Conservation (phyloP, 2,888 invertebrate species). For the Incurvaria masculella region DNA sequence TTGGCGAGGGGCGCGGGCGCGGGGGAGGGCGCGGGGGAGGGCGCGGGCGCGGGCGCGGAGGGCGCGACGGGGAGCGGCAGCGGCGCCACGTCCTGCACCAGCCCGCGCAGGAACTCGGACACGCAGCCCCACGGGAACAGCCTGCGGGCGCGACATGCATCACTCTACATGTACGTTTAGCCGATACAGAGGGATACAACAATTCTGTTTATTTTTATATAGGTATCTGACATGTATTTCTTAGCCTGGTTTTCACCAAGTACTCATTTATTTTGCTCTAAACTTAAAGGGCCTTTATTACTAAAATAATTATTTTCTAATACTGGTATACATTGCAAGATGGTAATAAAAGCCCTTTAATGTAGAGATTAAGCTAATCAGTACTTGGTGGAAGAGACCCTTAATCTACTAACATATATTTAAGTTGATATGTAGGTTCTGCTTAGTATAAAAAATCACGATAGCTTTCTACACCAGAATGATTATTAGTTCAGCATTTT, state of each 20-base stretch:
- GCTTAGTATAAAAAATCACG: too few relatives aligned
- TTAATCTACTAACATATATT: too few relatives aligned
- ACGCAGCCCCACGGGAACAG: slow-evolving; percentile 69
- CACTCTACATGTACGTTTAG: neutral
- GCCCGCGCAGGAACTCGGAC: slow-evolving; percentile 60
- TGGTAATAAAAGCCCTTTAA: too few relatives aligned
- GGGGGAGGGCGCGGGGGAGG: slow-evolving; percentile 9
- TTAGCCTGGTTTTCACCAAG: neutral
- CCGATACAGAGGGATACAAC: neutral
- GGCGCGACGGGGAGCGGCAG: slow-evolving; percentile 11
- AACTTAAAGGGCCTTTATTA: neutral
- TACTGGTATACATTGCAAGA: too few relatives aligned
- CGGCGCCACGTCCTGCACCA: slow-evolving; percentile 71
- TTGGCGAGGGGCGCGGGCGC: slow-evolving; percentile 19
- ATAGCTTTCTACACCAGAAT: too few relatives aligned
- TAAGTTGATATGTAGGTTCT: too few relatives aligned
- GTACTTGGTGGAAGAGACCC: too few relatives aligned
- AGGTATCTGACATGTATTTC: neutral
- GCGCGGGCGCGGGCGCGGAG: slow-evolving; percentile 7
- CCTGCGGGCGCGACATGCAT: slow-evolving; percentile 44
- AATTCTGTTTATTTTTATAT: neutral
- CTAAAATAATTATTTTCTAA: too few relatives aligned
- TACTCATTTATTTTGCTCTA: neutral
- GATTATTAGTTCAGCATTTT: too few relatives aligned
- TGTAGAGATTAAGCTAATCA: too few relatives aligned